A percentile compares a stretch with the other conserved stretches of the same genome.
phyloP scores from a whole-genome alignment of 1,140 invertebrate species.

The Linepithema humile region DNA sequence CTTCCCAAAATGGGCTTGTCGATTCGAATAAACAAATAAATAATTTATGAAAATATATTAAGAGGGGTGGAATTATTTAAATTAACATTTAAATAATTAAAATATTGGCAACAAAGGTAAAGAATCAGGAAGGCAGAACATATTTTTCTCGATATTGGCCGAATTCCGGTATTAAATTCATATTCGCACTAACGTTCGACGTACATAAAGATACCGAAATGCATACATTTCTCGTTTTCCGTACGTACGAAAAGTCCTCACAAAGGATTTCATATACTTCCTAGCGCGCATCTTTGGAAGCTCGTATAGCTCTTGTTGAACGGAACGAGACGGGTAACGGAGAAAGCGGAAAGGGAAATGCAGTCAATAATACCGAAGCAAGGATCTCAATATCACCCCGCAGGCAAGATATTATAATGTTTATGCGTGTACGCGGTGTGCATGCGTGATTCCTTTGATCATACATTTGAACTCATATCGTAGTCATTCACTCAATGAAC shows the following conservation, averaged over 20 bases:
- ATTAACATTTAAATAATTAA: background rate
- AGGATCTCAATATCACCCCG: slow-evolving; percentile 10
- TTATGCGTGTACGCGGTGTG: background rate
- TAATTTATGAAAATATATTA: background rate
- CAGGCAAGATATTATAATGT: background rate
- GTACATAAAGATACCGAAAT: background rate
- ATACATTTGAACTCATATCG: background rate
- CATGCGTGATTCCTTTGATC: background rate
- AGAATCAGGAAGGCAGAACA: background rate
- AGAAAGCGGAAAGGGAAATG: slow-evolving; percentile 11
- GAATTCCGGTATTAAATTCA: slow-evolving; percentile 23
- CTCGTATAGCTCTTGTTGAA: slow-evolving; percentile 8
- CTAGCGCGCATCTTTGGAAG: slow-evolving; percentile 20
- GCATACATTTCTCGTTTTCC: background rate
- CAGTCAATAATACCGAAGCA: slow-evolving; percentile 32
- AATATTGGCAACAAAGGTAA: background rate
- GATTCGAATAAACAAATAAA: too few relatives aligned
- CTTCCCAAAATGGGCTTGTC: background rate
- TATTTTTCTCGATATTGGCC: background rate
- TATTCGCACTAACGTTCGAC: background rate
- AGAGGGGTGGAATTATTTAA: background rate
- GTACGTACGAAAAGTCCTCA: background rate
- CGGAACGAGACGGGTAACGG: background rate
- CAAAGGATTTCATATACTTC: slow-evolving; percentile 18
- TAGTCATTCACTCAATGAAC: slow-evolving; percentile 6